These are phyloP conservation scores for Rhogogaster chlorosoma DNA, from an alignment of 2,888 invertebrate genomes.

Conservation along the genomic window DNA sequence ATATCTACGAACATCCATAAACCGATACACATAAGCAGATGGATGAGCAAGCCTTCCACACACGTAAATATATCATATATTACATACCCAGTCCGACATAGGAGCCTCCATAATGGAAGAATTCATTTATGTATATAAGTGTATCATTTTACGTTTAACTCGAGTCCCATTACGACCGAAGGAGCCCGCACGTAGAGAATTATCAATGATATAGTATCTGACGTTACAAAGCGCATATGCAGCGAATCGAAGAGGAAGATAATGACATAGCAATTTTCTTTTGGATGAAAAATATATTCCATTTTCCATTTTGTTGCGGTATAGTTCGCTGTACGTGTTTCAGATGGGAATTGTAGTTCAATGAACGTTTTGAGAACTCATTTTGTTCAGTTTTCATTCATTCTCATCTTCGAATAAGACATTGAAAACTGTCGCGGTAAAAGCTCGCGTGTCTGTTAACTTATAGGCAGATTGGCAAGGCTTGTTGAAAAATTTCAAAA, in stretches of 20 bases:
- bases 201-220: slow-evolving; percentile 28
- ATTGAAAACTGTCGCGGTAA: not conserved
- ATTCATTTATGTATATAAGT: slow-evolving; percentile 39
- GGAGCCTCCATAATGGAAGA: slow-evolving; percentile 39
- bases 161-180: slow-evolving; percentile 14
- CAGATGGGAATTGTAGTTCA: not conserved
- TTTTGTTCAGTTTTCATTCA: not conserved
- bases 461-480: not conserved
- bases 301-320: not conserved
- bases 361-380: not conserved
- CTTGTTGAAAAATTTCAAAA: slow-evolving; percentile 11
- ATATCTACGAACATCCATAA: not conserved
- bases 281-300: not conserved
- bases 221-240: not conserved
- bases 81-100: not conserved
- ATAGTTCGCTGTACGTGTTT: not conserved
- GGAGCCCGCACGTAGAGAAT: slow-evolving; percentile 24
- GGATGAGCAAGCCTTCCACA: slow-evolving; percentile 13
- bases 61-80: not conserved
- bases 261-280: slow-evolving; percentile 21
- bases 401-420: not conserved
- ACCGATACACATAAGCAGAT: not conserved
- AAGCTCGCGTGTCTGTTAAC: not conserved
- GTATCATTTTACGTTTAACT: slow-evolving; percentile 48
- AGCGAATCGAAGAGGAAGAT: not conserved